Evolutionary conservation across 2,797 vertebrate genomes (phyloP), one percentile per base, ranked within the genome.

Genomic region (Emydoidea blandingii): DNA sequence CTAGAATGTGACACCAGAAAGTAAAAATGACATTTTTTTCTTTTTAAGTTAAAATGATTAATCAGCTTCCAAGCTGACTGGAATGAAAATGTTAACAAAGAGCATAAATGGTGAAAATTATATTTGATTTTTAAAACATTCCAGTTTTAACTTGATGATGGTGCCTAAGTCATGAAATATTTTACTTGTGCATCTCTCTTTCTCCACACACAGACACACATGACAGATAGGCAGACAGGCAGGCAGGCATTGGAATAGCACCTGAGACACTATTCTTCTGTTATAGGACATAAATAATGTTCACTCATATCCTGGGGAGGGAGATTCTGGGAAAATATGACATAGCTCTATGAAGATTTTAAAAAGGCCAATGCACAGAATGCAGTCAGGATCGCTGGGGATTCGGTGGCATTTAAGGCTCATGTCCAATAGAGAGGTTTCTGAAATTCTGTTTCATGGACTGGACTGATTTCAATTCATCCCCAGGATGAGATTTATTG

Each of bases 341-440:
- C 53, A 52, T 78, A 78, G 41, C 80, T 91, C 57, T 16, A 49
- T 29, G 44, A 78, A 78, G 44, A 41, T 88, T 87, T 86, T 27
- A 34, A 9, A 65, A 25, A n/a, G 25, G 31, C 0, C 0, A 5
- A 10, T 41, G 1, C 72, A 47, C 23, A 47, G 18, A 90, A 68
- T 72, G 81, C 27, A 79, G 83, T 72, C 53, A 2, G 11, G 89
- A 89, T 86, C 54, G 25, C 12, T 87, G n/a, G 3, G 53, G 82
- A 86, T 85, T 81, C 19, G 68, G 5, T 83, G 83, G 47, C 2
- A n/a, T 52, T 18, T 47, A 18, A 59, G 34, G 54, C n/a, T 82
- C 83, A n/a, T 0, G 0, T 16, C 47, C 14, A 37, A 23, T 10
- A 8, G 4, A 62, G 27, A 79, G 44, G 3, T 62, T 85, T 49